A percentile compares a stretch with the other conserved stretches of the same genome.
Evolutionary conservation across 2,888 invertebrate genomes (phyloP).

Genomic region (Caenorhabditis sp.): DNA sequence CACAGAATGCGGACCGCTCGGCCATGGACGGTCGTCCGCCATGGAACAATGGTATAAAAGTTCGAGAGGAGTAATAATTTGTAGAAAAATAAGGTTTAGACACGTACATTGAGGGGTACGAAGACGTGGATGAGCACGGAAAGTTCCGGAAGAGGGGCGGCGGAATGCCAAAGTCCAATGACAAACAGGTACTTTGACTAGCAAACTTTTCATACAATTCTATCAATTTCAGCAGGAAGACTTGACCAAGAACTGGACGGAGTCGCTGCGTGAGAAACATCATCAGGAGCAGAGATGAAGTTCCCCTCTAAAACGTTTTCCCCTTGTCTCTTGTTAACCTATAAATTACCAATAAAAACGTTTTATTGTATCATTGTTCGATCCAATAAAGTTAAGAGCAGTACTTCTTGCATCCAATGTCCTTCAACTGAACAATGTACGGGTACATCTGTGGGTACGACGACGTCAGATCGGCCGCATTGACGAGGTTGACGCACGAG

Average conservation of each 20-base stretch:
- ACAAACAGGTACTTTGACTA: conserved; percentile 36
- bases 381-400: background rate
- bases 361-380: too few species aligned
- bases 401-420: conserved; percentile 8
- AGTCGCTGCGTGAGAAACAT: conserved; percentile 51
- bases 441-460: conserved; percentile 25
- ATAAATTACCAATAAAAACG: too few species aligned
- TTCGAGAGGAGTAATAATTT: background rate
- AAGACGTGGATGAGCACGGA: conserved; percentile 73
- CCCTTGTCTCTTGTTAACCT: background rate
- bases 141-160: conserved; percentile 50
- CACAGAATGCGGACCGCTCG: conserved; percentile 10
- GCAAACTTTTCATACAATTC: too few species aligned
- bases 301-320: background rate
- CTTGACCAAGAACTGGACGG: conserved; percentile 54
- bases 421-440: background rate
- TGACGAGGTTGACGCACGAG: conserved; percentile 7
- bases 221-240: conserved; percentile 54
- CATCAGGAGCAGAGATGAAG: conserved; percentile 23
- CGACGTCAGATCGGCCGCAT: conserved; percentile 8
- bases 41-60: conserved; percentile 58
- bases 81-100: too few species aligned
- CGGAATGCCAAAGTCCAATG: conserved; percentile 38
- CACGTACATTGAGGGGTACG: conserved; percentile 73
- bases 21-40: conserved; percentile 59